Percentiles rank a stretch among this genome's conserved stretches.
Conservation (phyloP, 2,797 vertebrate genomes). For the Siniperca undulata region DNA sequence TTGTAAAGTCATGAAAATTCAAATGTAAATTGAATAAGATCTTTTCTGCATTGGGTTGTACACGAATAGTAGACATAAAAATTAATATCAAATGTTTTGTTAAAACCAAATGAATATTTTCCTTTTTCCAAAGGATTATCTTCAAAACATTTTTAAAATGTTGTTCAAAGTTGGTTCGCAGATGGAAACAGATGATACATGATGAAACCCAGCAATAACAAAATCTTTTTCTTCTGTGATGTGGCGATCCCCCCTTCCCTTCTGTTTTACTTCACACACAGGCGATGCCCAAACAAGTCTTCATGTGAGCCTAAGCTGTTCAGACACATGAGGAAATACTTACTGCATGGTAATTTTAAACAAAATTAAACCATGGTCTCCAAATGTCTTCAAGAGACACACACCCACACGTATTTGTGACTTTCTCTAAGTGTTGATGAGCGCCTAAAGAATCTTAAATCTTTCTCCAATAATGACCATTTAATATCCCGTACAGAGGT, state of each 20-base stretch:
- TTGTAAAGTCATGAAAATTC: background rate
- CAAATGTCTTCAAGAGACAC: constrained; percentile 53
- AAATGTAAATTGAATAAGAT: background rate
- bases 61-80: constrained; percentile 11
- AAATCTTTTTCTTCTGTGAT: constrained; percentile 59
- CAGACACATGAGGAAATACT: constrained; percentile 70
- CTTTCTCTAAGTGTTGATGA: constrained; percentile 48
- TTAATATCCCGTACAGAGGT: constrained; percentile 44
- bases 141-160: constrained; percentile 55
- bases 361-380: constrained; percentile 65
- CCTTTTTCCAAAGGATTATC: constrained; percentile 40
- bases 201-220: constrained; percentile 69
- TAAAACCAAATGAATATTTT: constrained; percentile 23
- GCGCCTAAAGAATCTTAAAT: constrained; percentile 47
- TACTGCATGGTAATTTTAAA: constrained; percentile 53
- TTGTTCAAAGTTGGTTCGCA: constrained; percentile 59
- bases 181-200: constrained; percentile 70
- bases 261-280: constrained; percentile 69
- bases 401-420: constrained; percentile 42
- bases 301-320: constrained; percentile 50
- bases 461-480: constrained; percentile 32
- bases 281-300: constrained; percentile 55
- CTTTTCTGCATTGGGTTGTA: background rate
- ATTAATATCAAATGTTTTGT: constrained; percentile 22
- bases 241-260: constrained; percentile 61